Base-by-base conservation (phyloP, 2,113 vertebrate species). In the Caranx melampygus region DNA sequence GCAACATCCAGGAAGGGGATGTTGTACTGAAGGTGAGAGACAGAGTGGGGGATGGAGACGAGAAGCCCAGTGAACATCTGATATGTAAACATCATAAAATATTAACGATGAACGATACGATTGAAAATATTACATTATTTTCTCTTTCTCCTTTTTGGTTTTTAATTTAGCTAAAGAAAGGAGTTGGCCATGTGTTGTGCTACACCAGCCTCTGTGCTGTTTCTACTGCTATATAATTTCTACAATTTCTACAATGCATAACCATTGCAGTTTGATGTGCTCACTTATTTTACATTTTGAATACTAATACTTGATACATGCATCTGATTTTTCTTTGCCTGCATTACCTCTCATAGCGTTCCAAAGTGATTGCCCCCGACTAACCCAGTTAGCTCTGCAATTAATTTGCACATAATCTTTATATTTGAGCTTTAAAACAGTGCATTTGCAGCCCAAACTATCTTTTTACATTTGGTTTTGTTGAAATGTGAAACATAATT, bases 1-100 rank as follows among this genome's bases (percentile, higher is more conserved):
- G 98, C 91, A 99, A 98, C 93, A 99, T 99, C 93, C 98, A 99
- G 93, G 98, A 99, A 94, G 98, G 98, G 58, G 98, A 99, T 82
- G 97, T 99, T 81, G 98, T 99, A 45, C 92, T 99, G 79, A 99
- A 99, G 97, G 98, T 99, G 95, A 94, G 84, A 21, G 20, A 35
- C 35, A 16, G 35, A 10, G 63, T 3, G 13, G 16, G 52, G 34
- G 35, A 34, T 42, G 60, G 67, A 60, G 60, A 58, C 21, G 14
- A 34, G 74, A 58, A 37, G 49, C 55, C 40, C 14, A 51, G 31
- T 55, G 15, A 54, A 74, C 7, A 73, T 63, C 64, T 33, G 15
- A 77, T 70, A 42, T 62, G 15, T 18, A 47, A 11, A 59, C 21
- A 59, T 52, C 15, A 55, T 59, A n/a, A 72, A 57, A 67, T 42